phyloP scores from a whole-genome alignment of 2,888 invertebrate genomes.

The Salpingus planirostris region DNA sequence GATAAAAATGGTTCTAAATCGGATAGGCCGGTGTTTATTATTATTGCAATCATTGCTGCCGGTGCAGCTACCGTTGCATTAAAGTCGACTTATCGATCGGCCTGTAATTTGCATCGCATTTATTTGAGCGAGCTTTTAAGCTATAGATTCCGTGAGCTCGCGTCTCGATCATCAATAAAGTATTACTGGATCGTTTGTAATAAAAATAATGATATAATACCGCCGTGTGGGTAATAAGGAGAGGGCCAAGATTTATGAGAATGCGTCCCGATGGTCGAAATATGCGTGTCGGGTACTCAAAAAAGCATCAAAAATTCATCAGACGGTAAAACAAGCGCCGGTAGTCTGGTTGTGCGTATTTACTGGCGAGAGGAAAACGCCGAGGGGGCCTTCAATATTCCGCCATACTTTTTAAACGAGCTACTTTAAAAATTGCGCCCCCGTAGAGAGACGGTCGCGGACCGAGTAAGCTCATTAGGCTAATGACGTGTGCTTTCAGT shows the following conservation, averaged over 20 bases:
- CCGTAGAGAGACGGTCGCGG: slow-evolving; percentile 8
- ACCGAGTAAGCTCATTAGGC: slow-evolving; percentile 34
- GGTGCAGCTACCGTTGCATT: too few species aligned
- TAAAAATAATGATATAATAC: too few species aligned
- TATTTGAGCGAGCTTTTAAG: too few species aligned
- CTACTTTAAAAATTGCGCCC: slow-evolving; percentile 14
- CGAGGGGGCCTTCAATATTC: slow-evolving; percentile 21
- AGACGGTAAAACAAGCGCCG: slow-evolving; percentile 29
- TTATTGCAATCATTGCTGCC: too few species aligned
- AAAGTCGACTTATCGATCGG: too few species aligned
- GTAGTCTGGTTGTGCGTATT: slow-evolving; percentile 20
- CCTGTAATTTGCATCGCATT: too few species aligned
- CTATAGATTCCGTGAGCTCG: too few species aligned
- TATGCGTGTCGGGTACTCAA: slow-evolving; percentile 28
- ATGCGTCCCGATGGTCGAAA: slow-evolving; percentile 22
- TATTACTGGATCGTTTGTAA: too few species aligned
- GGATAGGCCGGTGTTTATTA: too few species aligned
- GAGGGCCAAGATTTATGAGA: slow-evolving; percentile 19
- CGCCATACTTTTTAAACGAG: slow-evolving; percentile 23
- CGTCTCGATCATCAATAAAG: slow-evolving; percentile 1
- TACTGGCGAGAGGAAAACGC: slow-evolving; percentile 13
- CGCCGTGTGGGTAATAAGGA: too few species aligned
- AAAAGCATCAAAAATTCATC: slow-evolving; percentile 39
- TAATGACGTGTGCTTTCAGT: slow-evolving; percentile 33
- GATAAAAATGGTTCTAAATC: too few species aligned